A percentile compares a stretch with the other conserved stretches of the same genome.
Evolutionary conservation across 2,888 invertebrate genomes (phyloP).

Genomic region (Melinaea marsaeus): DNA sequence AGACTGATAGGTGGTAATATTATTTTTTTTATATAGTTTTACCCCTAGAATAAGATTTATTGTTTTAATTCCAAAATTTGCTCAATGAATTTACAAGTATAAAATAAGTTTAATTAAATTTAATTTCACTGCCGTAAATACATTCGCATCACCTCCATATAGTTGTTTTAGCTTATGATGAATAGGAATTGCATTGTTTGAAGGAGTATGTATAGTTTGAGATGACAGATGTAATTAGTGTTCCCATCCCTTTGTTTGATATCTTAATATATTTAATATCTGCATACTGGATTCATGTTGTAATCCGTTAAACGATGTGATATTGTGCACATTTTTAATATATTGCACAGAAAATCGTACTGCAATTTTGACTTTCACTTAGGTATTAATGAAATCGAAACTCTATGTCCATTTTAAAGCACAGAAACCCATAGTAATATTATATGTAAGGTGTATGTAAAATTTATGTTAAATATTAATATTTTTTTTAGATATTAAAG

Average conservation of each 20-base stretch:
- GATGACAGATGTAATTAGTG: conserved; percentile 2
- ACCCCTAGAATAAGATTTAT: conserved; percentile 74
- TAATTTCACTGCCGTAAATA: conserved; percentile 52
- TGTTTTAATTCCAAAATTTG: conserved; percentile 72
- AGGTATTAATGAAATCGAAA: conserved; percentile 12
- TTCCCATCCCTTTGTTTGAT: neutral
- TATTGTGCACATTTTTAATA: conserved; percentile 22
- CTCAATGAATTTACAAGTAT: conserved; percentile 60
- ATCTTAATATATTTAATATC: neutral
- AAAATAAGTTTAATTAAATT: conserved; percentile 48
- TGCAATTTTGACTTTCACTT: conserved; percentile 5
- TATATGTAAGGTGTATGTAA: no score
- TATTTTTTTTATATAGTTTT: conserved; percentile 75
- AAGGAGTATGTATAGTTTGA: conserved; percentile 3
- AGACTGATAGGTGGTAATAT: conserved; percentile 78
- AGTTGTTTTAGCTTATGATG: conserved; percentile 30
- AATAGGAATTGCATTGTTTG: conserved; percentile 39
- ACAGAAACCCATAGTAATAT: conserved; percentile 12
- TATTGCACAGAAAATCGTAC: conserved; percentile 20
- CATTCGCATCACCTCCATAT: conserved; percentile 32
- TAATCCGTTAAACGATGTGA: conserved; percentile 7
- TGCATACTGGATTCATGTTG: conserved; percentile 4
- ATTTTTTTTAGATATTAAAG: neutral
- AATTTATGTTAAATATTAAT: neutral
- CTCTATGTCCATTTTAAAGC: conserved; percentile 26